These are phyloP conservation scores for Thamnophis sirtalis DNA, from an alignment of 2,113 vertebrate genomes.

Conservation along the genomic window DNA sequence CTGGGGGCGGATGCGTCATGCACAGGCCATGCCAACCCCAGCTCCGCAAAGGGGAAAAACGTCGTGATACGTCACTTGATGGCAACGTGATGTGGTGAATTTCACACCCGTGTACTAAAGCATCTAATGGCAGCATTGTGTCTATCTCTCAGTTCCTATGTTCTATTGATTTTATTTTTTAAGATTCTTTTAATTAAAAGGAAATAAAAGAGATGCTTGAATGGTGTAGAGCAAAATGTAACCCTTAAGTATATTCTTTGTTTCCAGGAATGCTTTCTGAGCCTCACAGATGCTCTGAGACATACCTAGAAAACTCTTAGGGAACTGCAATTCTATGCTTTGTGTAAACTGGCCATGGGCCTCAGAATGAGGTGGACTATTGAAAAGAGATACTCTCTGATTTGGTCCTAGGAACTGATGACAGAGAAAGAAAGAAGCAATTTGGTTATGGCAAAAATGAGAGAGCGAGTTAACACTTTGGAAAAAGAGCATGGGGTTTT, in stretches of 20 bases:
- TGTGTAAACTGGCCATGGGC: background rate
- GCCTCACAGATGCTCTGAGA: background rate
- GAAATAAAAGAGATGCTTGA: background rate
- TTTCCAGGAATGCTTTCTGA: background rate
- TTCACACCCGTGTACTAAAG: background rate
- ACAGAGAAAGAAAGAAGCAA: constrained; percentile 86
- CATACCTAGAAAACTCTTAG: background rate
- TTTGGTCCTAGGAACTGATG: constrained; percentile 81
- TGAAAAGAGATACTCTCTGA: background rate
- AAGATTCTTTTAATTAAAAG: background rate
- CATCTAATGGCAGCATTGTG: background rate
- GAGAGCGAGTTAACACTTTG: constrained; percentile 82
- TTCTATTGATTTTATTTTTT: background rate
- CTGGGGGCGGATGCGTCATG: too few relatives aligned
- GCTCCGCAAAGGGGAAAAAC: too few relatives aligned
- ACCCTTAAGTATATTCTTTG: background rate
- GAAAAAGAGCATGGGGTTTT: constrained; percentile 88
- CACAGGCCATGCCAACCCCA: too few relatives aligned
- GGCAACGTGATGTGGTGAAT: too few relatives aligned
- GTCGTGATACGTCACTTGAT: too few relatives aligned
- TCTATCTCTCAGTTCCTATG: background rate
- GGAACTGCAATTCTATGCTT: background rate
- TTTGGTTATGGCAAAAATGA: constrained; percentile 80
- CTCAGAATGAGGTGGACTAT: background rate
- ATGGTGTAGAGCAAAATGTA: background rate